Percentiles rank a stretch among this genome's conserved stretches.
Evolutionary conservation across 2,888 invertebrate species (phyloP).

Genomic region (Macrosoma leucophasiata): DNA sequence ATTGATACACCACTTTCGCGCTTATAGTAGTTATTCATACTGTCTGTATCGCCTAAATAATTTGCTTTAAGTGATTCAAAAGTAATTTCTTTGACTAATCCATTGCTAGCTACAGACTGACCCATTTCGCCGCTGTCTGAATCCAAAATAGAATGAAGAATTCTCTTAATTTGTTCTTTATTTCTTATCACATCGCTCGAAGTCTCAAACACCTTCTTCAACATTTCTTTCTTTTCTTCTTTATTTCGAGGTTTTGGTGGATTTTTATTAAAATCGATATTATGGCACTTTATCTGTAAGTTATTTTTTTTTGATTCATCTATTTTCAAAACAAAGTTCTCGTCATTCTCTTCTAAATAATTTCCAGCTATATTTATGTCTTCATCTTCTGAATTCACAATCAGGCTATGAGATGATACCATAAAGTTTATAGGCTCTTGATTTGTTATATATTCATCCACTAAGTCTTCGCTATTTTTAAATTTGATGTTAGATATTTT

Average conservation of each 20-base stretch:
- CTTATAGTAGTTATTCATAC: conserved; percentile 42
- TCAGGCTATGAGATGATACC: conserved; percentile 21
- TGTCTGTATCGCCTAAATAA: conserved; percentile 39
- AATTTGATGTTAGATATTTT: too few species aligned
- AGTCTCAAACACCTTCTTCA: conserved; percentile 44
- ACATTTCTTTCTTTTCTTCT: conserved; percentile 41
- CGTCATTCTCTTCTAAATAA: too few species aligned
- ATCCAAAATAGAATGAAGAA: conserved; percentile 44
- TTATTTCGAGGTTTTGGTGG: conserved; percentile 30
- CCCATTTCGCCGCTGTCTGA: conserved; percentile 44
- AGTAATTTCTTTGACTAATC: conserved; percentile 37
- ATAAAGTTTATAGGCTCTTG: conserved; percentile 17
- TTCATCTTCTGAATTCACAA: conserved; percentile 5
- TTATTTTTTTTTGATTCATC: too few species aligned
- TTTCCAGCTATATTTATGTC: too few species aligned
- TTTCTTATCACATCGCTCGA: conserved; percentile 31
- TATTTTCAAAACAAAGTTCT: too few species aligned
- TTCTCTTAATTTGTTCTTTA: conserved; percentile 37
- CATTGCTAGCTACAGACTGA: conserved; percentile 29
- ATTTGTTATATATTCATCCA: conserved; percentile 17
- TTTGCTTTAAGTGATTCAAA: conserved; percentile 38
- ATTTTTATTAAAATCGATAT: conserved; percentile 16
- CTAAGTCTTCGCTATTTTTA: conserved; percentile 9
- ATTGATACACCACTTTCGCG: conserved; percentile 27
- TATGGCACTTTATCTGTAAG: too few species aligned